Base-by-base conservation (phyloP, 35 echinoderm and acorn worm species). In the Hemicentrotus pulcherrimus region DNA sequence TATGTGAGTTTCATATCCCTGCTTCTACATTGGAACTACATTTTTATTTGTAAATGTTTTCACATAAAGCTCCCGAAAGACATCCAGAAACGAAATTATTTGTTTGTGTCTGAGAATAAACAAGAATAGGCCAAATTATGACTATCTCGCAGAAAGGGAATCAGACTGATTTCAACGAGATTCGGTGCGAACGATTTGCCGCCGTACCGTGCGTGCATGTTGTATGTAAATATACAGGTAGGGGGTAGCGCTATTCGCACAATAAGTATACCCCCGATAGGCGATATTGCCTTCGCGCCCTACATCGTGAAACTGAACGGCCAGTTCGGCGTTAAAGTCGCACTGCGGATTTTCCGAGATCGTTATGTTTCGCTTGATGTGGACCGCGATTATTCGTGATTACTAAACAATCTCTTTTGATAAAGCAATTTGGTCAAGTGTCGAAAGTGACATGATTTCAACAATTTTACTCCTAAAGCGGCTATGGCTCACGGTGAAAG, bases 261-360 rank as follows among this genome's bases (percentile, higher is more conserved):
- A 90, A 90, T 90, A 47, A 16, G 0, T 90, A 8, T 90, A 90
- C 88, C 88, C 88, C 88, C 88, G 12, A 90, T 90, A 90, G 87
- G 88, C 88, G 32, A 30, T 33, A 90, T 90, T 90, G 88, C 88
- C 88, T 90, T 90, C 32, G 88, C 88, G 88, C 88, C 88, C 88
- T 32, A 47, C 88, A 45, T 90, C n/a, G 46, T 90, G 46, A 32
- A 33, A 90, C 32, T 47, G 88, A 90, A 90, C 88, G 33, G 24
- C 88, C 88, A 47, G 32, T 90, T 32, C 46, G 88, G 14, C 16
- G 88, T 90, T 90, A 90, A 90, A 90, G 88, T 90, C 88, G 88
- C 88, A 90, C 88, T 90, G 24, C 65, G 65, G 65, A 78, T 78
- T 78, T 78, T 78, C 7, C 15, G 50, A 12, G 50, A 55, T 55